Base-by-base conservation (phyloP, 2,888 invertebrate species). In the Ischnura elegans region DNA sequence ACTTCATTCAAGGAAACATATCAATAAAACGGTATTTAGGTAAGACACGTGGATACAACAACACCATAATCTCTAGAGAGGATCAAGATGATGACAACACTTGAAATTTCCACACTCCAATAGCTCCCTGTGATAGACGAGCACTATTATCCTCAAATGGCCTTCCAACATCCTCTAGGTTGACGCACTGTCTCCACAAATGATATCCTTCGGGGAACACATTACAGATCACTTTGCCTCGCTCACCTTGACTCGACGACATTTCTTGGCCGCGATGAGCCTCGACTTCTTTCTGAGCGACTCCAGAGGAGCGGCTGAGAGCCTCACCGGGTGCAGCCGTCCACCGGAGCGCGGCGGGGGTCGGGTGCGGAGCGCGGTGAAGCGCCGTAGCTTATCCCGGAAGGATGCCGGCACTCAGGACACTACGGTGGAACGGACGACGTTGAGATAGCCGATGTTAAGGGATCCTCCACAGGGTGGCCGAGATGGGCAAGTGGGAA, bases 281-380 rank as follows among this genome's bases (percentile, higher is more conserved):
- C 98, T 97, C 96, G 98, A 98, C 96, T 98, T 98, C 95, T 97
- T 97, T 96, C 98, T 97, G 97, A 98, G 97, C 96, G 98, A 97
- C 98, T 98, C 98, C 98, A 97, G 97, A 96, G 96, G 96, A 87
- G 36, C 87, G 93, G 55, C 61, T n/a, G 61, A 61, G 43, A 45
- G 61, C 45, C 43, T 43, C 90, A 90, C 90, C 25, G 10, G 25
- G 13, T 43, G 90, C 61, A 61, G 61, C n/a, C 90, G 90, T n/a
- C 61, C 61, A 51, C 13, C 19, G 6, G 61, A 25, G 90, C n/a
- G 25, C 61, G 10, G 61, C 90, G 55, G 87, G n/a, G 51, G 87
- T 29, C 25, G 61, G 29, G 55, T 36, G 29, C 87, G 87, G 47
- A n/a, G 61, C 25, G 61, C 42, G 36, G 43, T 16, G 61, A 36